Evolutionary conservation across 2,797 vertebrate species (phyloP).

Genomic region (Heteromormyrus szaboi): DNA sequence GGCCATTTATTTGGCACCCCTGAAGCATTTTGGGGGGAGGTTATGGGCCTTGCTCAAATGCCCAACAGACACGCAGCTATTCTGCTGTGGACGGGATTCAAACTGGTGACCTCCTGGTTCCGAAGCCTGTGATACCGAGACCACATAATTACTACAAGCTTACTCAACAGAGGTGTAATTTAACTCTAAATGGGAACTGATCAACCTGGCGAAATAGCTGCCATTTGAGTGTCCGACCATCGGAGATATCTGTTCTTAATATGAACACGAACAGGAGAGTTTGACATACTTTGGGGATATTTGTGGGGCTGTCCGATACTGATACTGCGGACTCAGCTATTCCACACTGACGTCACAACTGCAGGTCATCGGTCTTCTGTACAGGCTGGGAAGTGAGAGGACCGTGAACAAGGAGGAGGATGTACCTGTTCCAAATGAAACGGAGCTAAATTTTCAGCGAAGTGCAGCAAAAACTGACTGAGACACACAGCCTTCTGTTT

Average conservation of each 20-base stretch:
- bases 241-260: background rate
- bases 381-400: background rate
- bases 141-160: background rate
- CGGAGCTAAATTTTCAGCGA: background rate
- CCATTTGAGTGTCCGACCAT: background rate
- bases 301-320: background rate
- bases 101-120: background rate
- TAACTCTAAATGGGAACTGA: background rate
- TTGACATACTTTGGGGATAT: background rate
- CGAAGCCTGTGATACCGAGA: background rate
- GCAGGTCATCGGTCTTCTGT: background rate
- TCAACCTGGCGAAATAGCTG: background rate
- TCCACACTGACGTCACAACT: background rate
- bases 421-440: background rate
- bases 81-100: background rate
- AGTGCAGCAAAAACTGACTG: constrained; percentile 27
- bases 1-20: background rate
- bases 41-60: background rate
- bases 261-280: background rate
- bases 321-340: background rate
- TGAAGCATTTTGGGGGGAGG: background rate
- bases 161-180: background rate
- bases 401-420: background rate
- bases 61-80: background rate
- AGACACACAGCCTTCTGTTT: constrained; percentile 38